Evolutionary conservation across 2,888 invertebrate species (phyloP), one percentile per base, ranked within the genome.

Genomic region (Candidula unifasciata): DNA sequence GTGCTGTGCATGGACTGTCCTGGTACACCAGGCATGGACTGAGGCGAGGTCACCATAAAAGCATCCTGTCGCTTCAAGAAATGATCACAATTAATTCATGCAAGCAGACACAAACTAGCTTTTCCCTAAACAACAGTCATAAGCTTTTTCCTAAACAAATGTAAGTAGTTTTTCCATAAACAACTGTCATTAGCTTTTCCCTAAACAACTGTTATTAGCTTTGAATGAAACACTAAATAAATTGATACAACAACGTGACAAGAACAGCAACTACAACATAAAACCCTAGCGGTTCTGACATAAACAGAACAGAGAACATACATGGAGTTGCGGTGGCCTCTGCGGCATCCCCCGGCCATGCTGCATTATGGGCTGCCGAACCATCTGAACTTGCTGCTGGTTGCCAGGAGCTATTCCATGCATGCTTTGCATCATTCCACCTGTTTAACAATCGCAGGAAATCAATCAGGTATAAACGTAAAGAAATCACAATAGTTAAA

Each of bases 21-120:
- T 27, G 85, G 87, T 30, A 88, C 86, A 3, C 89, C 88, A 57
- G 88, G 88, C 30, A 90, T 86, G 27, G 88, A 88, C 79, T 90
- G 90, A 16, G 90, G 88, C 2, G 90, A 89, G 3, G 91, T 92
- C 44, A 92, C 91, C 69, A 92, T 90, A 79, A 92, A 92, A 1
- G 91, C 91, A 89, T 92, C 91, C 80, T 92, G 91, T 64, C 91
- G 87, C 91, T 92, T 86, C 5, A 73, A 73, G n/a, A 73, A 6
- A n/a, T 76, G 52, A 44, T 76, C 64, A 64, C 27, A 64, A 64
- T 64, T 24, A 64, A 6, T 64, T n/a, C 71, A 71, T 33, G 30
- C n/a, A 5, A 33, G 30, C 5, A 21, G 13, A 35, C 35, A 21
- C 35, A 24, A 35, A 33, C 33, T 33, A 35, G 8, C 21, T n/a